phyloP scores from a whole-genome alignment of 1,140 invertebrate genomes.

The Papilio machaon region DNA sequence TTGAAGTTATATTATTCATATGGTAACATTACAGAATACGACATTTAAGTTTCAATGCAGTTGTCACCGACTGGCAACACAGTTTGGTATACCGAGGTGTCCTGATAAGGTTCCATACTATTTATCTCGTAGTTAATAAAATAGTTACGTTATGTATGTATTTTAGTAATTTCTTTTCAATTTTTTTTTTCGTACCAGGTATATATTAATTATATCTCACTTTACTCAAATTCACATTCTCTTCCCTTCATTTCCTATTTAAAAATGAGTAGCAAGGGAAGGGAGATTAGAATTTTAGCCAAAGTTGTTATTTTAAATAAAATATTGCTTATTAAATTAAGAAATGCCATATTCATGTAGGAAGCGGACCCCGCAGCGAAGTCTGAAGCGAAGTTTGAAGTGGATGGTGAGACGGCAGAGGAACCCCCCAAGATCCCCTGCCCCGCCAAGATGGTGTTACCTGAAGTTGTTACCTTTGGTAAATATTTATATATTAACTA shows the following conservation, averaged over 20 bases:
- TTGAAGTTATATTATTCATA: background rate
- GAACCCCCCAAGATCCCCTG: conserved; percentile 55
- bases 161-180: no score
- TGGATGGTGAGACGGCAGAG: conserved; percentile 28
- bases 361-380: conserved; percentile 27
- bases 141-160: background rate
- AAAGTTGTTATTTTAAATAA: no score
- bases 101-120: conserved; percentile 43
- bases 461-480: conserved; percentile 62
- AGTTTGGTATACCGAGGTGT: conserved; percentile 54
- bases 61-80: conserved; percentile 66
- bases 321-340: no score
- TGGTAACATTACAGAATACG: conserved; percentile 59
- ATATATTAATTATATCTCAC: no score
- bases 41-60: conserved; percentile 70
- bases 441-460: conserved; percentile 60
- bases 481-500: conserved; percentile 29
- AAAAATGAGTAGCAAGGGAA: no score
- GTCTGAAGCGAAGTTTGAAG: conserved; percentile 1
- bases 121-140: background rate
- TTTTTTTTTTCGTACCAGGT: no score
- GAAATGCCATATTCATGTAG: background rate
- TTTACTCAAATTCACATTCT: no score
- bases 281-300: no score
- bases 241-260: no score